Evolutionary conservation across 2,797 vertebrate species (phyloP).

Genomic region (Vireo griseus): DNA sequence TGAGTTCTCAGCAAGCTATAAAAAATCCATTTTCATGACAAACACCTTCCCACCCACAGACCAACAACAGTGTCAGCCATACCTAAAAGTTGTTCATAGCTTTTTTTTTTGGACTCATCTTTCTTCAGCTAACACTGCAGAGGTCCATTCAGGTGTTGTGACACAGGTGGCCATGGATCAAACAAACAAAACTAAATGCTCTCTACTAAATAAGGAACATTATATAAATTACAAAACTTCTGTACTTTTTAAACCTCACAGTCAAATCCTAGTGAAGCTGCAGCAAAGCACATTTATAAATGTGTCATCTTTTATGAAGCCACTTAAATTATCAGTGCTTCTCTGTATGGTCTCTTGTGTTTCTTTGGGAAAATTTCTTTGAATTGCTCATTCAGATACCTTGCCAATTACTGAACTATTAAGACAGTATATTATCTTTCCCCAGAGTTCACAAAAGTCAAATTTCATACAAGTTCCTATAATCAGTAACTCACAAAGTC

Average conservation of each 20-base stretch:
- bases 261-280: background rate
- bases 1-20: background rate
- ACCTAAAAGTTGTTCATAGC: background rate
- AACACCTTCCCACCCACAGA: background rate
- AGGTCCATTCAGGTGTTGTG: accelerated
- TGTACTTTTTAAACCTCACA: background rate
- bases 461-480: background rate
- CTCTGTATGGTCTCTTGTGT: background rate
- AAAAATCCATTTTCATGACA: slow-evolving; percentile 10
- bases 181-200: background rate
- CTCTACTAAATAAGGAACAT: background rate
- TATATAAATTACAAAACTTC: background rate
- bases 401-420: slow-evolving; percentile 13
- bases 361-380: background rate
- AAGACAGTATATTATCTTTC: background rate
- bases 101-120: background rate
- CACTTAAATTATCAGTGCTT: background rate
- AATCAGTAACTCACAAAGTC: background rate
- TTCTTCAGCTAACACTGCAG: accelerated
- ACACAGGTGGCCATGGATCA: background rate
- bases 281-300: background rate
- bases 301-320: background rate
- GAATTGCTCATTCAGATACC: background rate
- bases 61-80: background rate
- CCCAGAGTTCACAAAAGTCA: background rate